phyloP scores from a whole-genome alignment of 1,140 invertebrate species.

The Magallana gigas region DNA sequence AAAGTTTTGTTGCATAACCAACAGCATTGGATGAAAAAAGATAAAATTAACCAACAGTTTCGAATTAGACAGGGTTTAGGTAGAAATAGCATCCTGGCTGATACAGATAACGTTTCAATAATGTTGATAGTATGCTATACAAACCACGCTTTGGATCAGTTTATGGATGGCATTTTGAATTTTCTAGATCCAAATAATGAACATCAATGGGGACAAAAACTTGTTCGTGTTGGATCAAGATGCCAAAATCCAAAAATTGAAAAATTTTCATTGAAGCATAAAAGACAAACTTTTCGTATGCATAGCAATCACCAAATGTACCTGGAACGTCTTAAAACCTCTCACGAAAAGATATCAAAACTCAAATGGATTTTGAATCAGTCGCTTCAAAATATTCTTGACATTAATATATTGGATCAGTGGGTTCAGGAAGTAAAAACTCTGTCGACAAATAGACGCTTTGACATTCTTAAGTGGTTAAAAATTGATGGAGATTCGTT shows the following conservation, averaged over 20 bases:
- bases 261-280: slow-evolving; percentile 57
- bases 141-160: slow-evolving; percentile 93
- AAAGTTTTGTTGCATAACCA: slow-evolving; percentile 74
- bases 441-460: background rate
- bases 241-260: slow-evolving; percentile 80
- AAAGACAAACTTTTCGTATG: slow-evolving; percentile 39
- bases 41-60: background rate
- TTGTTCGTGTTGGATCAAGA: slow-evolving; percentile 88
- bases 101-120: slow-evolving; percentile 74
- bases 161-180: slow-evolving; percentile 85
- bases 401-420: slow-evolving; percentile 84
- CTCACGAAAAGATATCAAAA: background rate
- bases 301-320: background rate
- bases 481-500: background rate
- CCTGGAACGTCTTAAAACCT: background rate
- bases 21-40: slow-evolving; percentile 72
- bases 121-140: slow-evolving; percentile 91
- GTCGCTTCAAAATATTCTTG: slow-evolving; percentile 80
- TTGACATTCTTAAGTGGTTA: background rate
- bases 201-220: slow-evolving; percentile 79
- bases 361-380: background rate
- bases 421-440: slow-evolving; percentile 86
- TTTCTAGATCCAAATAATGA: slow-evolving; percentile 56
- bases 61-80: background rate
- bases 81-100: background rate